Base-by-base conservation (phyloP, 2,888 invertebrate species). In the Teleiodes luculella region DNA sequence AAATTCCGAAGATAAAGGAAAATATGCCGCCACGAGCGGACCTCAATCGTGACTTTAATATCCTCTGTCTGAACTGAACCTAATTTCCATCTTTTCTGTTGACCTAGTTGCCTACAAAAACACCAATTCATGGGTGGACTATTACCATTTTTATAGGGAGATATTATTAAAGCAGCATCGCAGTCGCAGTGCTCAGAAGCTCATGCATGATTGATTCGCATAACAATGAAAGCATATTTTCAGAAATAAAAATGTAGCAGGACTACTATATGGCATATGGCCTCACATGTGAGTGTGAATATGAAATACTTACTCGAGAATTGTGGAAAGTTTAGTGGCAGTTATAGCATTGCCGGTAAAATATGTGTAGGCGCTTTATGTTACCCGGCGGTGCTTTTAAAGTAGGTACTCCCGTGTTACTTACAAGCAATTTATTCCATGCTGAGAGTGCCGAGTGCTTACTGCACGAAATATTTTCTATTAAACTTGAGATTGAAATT, bases 341-440 rank as follows among this genome's bases (percentile, higher is more conserved):
- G 52, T 60, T 59, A 52, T 58, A 52, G 57, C 57, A 60, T 63
- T 56, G 56, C 49, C 37, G 11, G 49, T 49, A 36, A 60, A 62
- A 65, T 66, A 58, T 53, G 63, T 66, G 57, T 60, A 60, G 49
- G 49, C 49, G 53, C 46, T 72, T 72, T 67, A 74, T 64, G 63
- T 64, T 67, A 57, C 71, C 68, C 67, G 54, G 59, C 49, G 67
- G 67, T 60, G 64, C 67, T 65, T 65, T 71, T 69, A 63, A 61
- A 62, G 57, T 24, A 24, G 24, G 24, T 57, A 57, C 59, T 11
- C 16, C 30, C 8, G 31, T 46, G 46, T 20, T 13, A 37, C 24
- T 24, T 24, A 24, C 24, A 24, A 28, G 28, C 33, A 33, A 46
- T 53, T 31, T 48, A 48, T 53, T 36, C 36, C 14, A 24, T 3